Percentiles rank a stretch among this genome's conserved stretches.
Evolutionary conservation across 2,113 vertebrate genomes (phyloP).

Genomic region (Chauna torquata): DNA sequence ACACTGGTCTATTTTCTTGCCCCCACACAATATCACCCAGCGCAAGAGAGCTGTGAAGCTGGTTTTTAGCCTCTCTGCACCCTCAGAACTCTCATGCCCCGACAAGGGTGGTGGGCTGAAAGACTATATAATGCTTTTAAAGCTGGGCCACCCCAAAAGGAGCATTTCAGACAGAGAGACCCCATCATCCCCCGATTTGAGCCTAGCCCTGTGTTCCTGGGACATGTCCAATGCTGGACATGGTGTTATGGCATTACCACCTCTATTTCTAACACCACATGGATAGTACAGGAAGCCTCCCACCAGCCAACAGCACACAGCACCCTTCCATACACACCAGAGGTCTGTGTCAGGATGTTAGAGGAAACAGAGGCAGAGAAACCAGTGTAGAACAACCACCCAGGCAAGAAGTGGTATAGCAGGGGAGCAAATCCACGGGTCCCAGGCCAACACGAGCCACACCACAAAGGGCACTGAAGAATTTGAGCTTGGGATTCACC

Average conservation of each 20-base stretch:
- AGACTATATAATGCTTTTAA: neutral
- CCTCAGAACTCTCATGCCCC: too few relatives aligned
- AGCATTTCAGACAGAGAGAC: neutral
- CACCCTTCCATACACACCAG: too few relatives aligned
- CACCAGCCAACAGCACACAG: neutral
- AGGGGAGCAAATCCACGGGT: too few relatives aligned
- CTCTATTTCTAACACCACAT: neutral
- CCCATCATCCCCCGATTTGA: neutral
- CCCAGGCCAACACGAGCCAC: neutral
- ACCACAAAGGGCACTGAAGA: neutral
- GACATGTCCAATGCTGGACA: neutral
- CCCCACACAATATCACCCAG: neutral
- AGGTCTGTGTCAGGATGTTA: neutral
- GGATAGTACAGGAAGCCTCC: neutral
- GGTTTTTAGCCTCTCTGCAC: neutral
- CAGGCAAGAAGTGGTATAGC: neutral
- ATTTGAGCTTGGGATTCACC: neutral
- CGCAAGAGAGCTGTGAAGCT: neutral
- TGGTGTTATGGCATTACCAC: neutral
- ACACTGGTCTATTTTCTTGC: slow-evolving; percentile 53
- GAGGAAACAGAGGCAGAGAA: neutral
- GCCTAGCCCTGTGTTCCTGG: neutral
- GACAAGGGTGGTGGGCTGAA: neutral
- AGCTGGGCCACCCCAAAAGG: neutral
- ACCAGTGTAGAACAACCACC: neutral